A percentile compares a stretch with the other conserved stretches of the same genome.
Evolutionary conservation across 2,797 vertebrate genomes (phyloP).

Genomic region (Coregonus sp.): DNA sequence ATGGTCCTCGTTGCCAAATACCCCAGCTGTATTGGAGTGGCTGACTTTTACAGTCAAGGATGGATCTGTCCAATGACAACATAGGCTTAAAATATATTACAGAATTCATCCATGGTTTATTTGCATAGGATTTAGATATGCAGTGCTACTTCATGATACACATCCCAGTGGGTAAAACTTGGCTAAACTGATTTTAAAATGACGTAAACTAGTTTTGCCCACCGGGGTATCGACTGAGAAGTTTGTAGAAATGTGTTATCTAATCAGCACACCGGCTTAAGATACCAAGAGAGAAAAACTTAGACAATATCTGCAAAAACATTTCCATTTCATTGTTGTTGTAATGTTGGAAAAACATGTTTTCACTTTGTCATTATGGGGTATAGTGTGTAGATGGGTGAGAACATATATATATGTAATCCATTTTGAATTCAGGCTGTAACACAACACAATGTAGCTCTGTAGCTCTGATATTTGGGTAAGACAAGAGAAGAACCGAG

Average conservation of each 20-base stretch:
- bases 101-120: not conserved
- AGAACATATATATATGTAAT: not conserved
- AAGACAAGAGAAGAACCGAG: not conserved
- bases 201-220: too few species aligned
- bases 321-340: not conserved
- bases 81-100: too few species aligned
- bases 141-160: not conserved
- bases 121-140: not conserved
- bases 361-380: too few species aligned
- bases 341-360: not conserved
- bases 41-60: conserved; percentile 26
- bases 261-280: not conserved
- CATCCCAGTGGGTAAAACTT: not conserved
- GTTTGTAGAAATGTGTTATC: not conserved
- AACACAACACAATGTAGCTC: too few species aligned
- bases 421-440: not conserved
- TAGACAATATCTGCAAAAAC: not conserved
- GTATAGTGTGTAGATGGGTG: too few species aligned
- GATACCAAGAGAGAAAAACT: not conserved
- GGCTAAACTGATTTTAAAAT: not conserved
- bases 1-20: conserved; percentile 30
- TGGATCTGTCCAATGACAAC: conserved; percentile 26
- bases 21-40: conserved; percentile 41
- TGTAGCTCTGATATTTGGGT: too few species aligned
- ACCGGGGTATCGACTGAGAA: not conserved